Conservation (phyloP, 2,113 vertebrate species). For the Stigmatopora nigra region DNA sequence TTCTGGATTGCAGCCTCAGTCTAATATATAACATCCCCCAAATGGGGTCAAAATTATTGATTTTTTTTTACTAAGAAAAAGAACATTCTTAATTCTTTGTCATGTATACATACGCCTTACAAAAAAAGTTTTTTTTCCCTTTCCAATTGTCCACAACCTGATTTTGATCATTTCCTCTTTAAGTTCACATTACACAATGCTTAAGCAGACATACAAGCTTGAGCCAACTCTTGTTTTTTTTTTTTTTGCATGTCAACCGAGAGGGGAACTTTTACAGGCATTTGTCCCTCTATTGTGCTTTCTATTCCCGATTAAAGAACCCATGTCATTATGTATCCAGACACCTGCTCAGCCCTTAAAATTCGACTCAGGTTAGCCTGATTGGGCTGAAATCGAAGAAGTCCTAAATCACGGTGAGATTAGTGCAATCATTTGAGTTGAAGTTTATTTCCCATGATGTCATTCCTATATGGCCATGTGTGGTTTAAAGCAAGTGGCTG, state of each 20-base stretch:
- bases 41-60: too few relatives aligned
- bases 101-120: background rate
- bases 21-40: background rate
- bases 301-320: conserved; percentile 41
- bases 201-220: background rate
- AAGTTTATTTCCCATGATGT: conserved; percentile 22
- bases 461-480: too few relatives aligned
- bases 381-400: conserved; percentile 24
- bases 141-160: background rate
- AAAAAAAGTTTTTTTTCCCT: conserved; percentile 5
- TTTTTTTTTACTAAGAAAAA: too few relatives aligned
- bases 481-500: conserved; percentile 3
- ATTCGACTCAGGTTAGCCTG: conserved; percentile 23
- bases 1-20: background rate
- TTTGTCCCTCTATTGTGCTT: conserved; percentile 28
- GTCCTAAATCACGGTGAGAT: conserved; percentile 16
- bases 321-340: conserved; percentile 48
- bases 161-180: conserved; percentile 2
- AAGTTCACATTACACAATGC: conserved; percentile 5
- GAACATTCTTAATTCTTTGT: too few relatives aligned
- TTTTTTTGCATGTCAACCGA: conserved; percentile 24
- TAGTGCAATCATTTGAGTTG: conserved; percentile 19
- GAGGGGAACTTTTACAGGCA: conserved; percentile 21
- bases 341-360: conserved; percentile 31
- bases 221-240: conserved; percentile 17